phyloP scores from a whole-genome alignment of 2,113 vertebrate species.

The Cervus canadensis region DNA sequence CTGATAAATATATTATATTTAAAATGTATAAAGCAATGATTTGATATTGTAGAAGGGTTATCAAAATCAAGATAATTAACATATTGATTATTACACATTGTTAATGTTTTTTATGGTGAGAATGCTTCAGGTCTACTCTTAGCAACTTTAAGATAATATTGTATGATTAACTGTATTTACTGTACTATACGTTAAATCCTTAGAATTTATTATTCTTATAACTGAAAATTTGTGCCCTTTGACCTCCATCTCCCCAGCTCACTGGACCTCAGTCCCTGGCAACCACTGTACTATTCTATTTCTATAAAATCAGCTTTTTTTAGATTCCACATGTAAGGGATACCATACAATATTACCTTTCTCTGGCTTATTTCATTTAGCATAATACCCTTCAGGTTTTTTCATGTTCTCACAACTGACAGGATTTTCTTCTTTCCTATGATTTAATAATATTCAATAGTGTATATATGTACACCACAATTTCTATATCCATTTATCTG shows the following conservation, averaged over 20 bases:
- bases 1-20: background rate
- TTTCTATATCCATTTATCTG: background rate
- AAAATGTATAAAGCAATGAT: background rate
- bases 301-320: background rate
- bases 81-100: background rate
- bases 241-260: background rate
- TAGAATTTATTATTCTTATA: background rate
- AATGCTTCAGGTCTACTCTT: background rate
- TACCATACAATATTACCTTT: background rate
- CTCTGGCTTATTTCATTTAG: background rate
- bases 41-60: background rate
- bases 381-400: background rate
- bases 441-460: background rate
- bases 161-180: background rate
- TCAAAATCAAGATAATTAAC: background rate
- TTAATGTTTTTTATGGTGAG: background rate
- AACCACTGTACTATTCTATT: background rate
- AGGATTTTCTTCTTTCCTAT: background rate
- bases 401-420: background rate
- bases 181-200: background rate
- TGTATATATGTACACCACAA: background rate
- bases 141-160: background rate
- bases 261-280: background rate
- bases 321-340: background rate
- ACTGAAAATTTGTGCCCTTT: background rate